Conservation (phyloP, 2,113 vertebrate species). For the human region GRCh38 chrX:29956001-29956500, state of each 20-base stretch:
- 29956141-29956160: constrained; percentile 68
- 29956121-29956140: constrained; percentile 92
- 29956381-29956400: constrained; percentile 78
- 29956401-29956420: constrained; percentile 82
- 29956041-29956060: constrained; percentile 93
- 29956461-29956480: constrained; percentile 78
- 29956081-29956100: constrained; percentile 90
- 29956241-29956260: constrained; percentile 89
- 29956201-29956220: constrained; percentile 90
- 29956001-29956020: constrained; percentile 92
- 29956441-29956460: constrained; percentile 79
- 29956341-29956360: constrained; percentile 82
- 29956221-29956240: constrained; percentile 87
- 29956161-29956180: constrained; percentile 74
- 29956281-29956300: constrained; percentile 76
- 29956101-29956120: constrained; percentile 88
- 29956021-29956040: constrained; percentile 92
- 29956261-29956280: constrained; percentile 81
- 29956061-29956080: constrained; percentile 91
- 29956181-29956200: constrained; percentile 88
- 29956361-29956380: constrained; percentile 84
- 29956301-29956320: constrained; percentile 63
- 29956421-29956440: constrained; percentile 79
- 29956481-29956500: constrained; percentile 84
- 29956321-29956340: constrained; percentile 64